Conservation (phyloP, 2,113 vertebrate species). For the Myotis davidii region DNA sequence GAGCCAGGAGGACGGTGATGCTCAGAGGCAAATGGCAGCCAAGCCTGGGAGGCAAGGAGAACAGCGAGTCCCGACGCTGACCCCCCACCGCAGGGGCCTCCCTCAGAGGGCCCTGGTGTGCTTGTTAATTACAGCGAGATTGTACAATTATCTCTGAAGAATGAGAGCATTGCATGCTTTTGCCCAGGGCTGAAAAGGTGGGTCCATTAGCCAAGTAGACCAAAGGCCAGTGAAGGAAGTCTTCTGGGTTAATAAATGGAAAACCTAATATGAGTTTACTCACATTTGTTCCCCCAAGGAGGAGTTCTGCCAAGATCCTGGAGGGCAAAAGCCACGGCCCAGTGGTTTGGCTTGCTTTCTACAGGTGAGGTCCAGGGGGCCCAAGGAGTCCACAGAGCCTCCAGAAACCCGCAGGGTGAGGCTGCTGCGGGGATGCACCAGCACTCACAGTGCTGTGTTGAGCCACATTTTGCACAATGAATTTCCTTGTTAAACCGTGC, state of each 20-base stretch:
- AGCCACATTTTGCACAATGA: fast-evolving
- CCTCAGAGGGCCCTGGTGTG: not conserved
- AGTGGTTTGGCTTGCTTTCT: not conserved
- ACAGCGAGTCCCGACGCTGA: not conserved
- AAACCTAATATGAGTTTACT: not conserved
- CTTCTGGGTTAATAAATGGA: not conserved
- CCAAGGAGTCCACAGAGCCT: not conserved
- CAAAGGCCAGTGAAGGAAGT: not conserved
- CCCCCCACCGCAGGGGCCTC: fast-evolving
- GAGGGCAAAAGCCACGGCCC: too few species aligned
- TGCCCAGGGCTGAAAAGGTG: not conserved
- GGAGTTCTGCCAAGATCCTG: fast-evolving
- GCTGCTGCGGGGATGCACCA: fast-evolving
- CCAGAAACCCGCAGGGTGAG: fast-evolving
- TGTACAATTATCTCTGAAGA: not conserved
- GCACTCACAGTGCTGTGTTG: fast-evolving
- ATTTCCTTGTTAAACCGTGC: not conserved
- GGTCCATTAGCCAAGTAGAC: not conserved
- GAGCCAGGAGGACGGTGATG: not conserved
- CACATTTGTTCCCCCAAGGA: not conserved
- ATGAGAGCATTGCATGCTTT: not conserved
- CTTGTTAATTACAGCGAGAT: not conserved
- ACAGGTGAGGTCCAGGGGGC: fast-evolving
- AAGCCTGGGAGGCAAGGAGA: not conserved
- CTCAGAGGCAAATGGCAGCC: not conserved